Conservation (phyloP, 2,888 invertebrate species). For the Pyrocoelia pectoralis region DNA sequence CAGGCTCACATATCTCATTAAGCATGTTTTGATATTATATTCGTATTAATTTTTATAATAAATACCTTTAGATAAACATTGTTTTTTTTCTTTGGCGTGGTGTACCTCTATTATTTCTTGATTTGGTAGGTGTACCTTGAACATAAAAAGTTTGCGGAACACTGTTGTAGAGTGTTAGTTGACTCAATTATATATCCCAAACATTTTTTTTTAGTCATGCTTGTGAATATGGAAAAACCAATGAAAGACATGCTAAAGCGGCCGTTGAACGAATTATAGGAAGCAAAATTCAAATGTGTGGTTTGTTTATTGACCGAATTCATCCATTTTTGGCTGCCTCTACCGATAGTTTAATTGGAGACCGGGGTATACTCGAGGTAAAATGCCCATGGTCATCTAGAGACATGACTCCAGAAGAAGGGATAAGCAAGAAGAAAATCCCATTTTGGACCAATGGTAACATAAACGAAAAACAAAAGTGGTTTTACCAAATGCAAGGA, state of each 20-base stretch:
- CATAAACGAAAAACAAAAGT: constrained; percentile 9
- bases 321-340: constrained; percentile 45
- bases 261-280: background rate
- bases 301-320: constrained; percentile 41
- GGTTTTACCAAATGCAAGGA: constrained; percentile 14
- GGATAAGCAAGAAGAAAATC: background rate
- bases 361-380: constrained; percentile 43
- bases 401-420: constrained; percentile 6
- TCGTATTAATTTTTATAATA: too few species aligned
- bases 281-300: constrained; percentile 25
- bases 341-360: constrained; percentile 44
- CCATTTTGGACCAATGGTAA: background rate
- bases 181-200: too few species aligned
- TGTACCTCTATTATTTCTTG: too few species aligned
- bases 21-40: too few species aligned
- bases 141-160: too few species aligned
- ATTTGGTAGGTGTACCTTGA: too few species aligned
- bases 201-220: background rate
- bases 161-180: too few species aligned
- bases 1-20: too few species aligned
- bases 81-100: too few species aligned
- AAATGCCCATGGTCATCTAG: constrained; percentile 44
- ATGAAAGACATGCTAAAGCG: background rate
- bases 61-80: too few species aligned
- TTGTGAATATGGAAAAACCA: background rate